Base-by-base conservation (phyloP, 2,113 vertebrate species). In the Phyllostomus discolor region DNA sequence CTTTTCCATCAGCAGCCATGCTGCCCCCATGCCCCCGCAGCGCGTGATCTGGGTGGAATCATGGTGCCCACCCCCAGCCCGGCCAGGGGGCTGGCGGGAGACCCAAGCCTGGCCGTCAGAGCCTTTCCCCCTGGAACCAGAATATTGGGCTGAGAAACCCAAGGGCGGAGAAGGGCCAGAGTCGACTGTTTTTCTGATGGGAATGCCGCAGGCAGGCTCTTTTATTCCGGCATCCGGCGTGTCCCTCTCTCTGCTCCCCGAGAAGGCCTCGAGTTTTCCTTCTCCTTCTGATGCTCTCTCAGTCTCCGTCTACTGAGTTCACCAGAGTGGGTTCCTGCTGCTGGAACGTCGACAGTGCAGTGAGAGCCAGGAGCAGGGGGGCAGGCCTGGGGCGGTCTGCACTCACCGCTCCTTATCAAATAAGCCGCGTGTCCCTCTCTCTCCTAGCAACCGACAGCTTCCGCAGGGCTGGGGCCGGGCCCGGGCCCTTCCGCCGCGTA, bases 41-140 rank as follows among this genome's bases (percentile, higher is more conserved):
- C 46, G 12, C 24, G 7, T 1, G 1, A 4, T 6, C 85, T 43
- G 7, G 24, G 22, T 83, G n/a, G 41, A 38, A 70, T 72, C 50
- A 59, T 1, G 24, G 43, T n/a, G 20, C 17, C 35, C 19, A 1
- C 26, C 46, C 9, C 2, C 28, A 10, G 70, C 12, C 73, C 59
- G 10, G 20, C 57, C 31, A 66, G 81, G 84, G 59, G 38, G 31
- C 78, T 94, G 91, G 43, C 54, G 19, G 50, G 43, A 73, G 67
- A 84, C 6, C 41, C 66, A 72, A 41, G 7, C 31, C 64, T 86
- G 73, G 80, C 96, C 35, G 54, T 75, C 83, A 70, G 41, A 80
- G n/a, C 80, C 80, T 92, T 75, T 80, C 93, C 92, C 96, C 75
- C 92, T 90, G 83, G 57, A 90, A 93, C 84, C 73, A 92, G 88